Evolutionary conservation across 2,888 invertebrate species (phyloP), one percentile per base, ranked within the genome.

Genomic region (Petrolisthes cinctipes): DNA sequence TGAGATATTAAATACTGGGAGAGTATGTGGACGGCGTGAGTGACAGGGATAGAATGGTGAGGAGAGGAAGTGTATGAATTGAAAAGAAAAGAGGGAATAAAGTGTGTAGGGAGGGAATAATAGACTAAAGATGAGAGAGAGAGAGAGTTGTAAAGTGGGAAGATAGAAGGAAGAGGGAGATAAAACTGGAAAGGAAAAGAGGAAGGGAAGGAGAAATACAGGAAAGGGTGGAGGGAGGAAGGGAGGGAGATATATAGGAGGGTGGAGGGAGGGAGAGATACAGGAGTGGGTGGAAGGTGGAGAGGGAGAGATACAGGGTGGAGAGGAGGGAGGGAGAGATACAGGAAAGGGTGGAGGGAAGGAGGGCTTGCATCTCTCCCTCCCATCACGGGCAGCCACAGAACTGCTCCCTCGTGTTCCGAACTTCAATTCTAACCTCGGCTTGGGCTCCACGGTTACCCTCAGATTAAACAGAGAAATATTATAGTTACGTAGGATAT

Each of bases 351-450:
- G 56, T 51, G 54, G 61, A 61, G 23, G 11, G 56, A 23, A 14
- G 51, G 76, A 37, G 57, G 57, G 54, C 51, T 66, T 81, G 81
- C 81, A 81, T 66, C 61, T 66, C 23, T 71, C 53, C 68, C 53
- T 71, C 73, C 83, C 83, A 75, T 83, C 73, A 83, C 73, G 66
- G 81, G 81, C 81, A 81, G 81, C 81, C 81, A 66, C 81, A 81
- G 66, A 81, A 81, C 81, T 81, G 81, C 66, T 81, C 81, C 11
- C 66, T n/a, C 14, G 66, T 53, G 81, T 81, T n/a, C 81, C 66
- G 51, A 81, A 4, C 81, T 53, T 54, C 61, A 51, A 17, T 14
- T 17, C n/a, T 78, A 54, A 78, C 78, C 54, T 5, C 23, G 54
- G 23, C 78, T 78, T 78, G 17, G 23, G 78, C 51, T 20, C 54